Evolutionary conservation across 2,888 invertebrate species (phyloP), one percentile per base, ranked within the genome.

Genomic region (Trichacis sp.): DNA sequence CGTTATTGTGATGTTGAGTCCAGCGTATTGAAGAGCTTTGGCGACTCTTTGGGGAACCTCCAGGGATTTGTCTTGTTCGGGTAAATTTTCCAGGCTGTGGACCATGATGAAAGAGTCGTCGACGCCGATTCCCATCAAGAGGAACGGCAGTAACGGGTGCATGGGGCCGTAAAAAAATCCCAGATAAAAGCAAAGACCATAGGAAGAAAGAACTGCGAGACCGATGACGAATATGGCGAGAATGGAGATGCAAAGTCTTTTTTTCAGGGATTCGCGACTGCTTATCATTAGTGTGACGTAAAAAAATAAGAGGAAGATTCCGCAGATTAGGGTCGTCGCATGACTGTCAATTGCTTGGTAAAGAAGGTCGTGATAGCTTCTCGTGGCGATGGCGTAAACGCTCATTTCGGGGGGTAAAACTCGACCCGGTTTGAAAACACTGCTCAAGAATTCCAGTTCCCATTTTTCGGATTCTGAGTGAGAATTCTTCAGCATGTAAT

Each of bases 31-130:
- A 29, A 86, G 69, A 15, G 84, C 73, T 51, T 75, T 73, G 1
- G 80, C 86, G 18, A 86, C 83, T n/a, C 82, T 74, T 24, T 75
- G 72, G 0, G 79, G 74, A 14, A 79, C 71, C n/a, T 72, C 72
- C 1, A 69, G 53, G 0, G 74, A 48, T 29, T 77, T 75, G 12
- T 81, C 79, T 2, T 64, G 69, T 14, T 74, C 72, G 15, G 76
- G 69, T 11, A 81, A 54, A 46, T 76, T 81, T 43, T 82, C 79
- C 17, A 85, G 66, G 47, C 80, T 81, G 70, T 85, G 84, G 69
- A 84, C 78, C 4, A 85, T 80, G 11, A 85, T 82, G 61, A 85
- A 85, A 77, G 85, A 84, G 48, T 85, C 84, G 54, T 85, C 85
- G 19, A 85, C 85, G 1, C 85, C 85, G 53, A 85, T 80, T 1